A percentile compares a stretch with the other conserved stretches of the same genome.
Conservation (phyloP, 2,797 vertebrate genomes). For the Limnodromus scolopaceus region DNA sequence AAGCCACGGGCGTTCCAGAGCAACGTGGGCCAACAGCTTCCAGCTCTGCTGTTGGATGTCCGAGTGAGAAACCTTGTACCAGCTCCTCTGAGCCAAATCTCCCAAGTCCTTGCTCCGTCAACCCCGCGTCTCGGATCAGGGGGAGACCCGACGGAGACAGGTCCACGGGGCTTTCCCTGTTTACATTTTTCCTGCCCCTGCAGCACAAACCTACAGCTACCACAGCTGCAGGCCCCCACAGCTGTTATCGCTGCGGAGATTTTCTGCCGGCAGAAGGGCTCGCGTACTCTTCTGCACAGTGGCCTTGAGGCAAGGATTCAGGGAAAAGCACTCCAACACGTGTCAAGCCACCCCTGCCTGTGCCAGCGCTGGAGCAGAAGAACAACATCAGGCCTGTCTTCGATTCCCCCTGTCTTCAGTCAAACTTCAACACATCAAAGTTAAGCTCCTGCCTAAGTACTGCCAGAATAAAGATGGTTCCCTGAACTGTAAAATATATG, state of each 20-base stretch:
- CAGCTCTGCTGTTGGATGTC: background rate
- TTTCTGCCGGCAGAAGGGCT: background rate
- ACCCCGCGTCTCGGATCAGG: background rate
- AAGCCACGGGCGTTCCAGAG: background rate
- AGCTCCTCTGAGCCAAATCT: background rate
- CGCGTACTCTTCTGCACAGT: background rate
- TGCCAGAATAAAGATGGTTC: background rate
- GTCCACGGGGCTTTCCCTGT: background rate
- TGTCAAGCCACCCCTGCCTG: background rate
- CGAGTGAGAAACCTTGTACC: background rate
- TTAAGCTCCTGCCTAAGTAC: background rate
- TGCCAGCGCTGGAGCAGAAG: background rate
- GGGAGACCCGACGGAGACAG: background rate
- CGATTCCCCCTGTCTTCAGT: background rate
- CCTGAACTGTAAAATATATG: background rate
- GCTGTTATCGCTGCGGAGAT: background rate
- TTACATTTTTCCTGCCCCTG: background rate
- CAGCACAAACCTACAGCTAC: background rate
- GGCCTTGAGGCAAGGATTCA: slow-evolving; percentile 63
- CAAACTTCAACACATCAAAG: background rate
- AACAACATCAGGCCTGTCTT: background rate
- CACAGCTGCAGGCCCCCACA: slow-evolving; percentile 12
- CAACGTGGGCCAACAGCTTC: background rate
- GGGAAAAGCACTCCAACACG: background rate
- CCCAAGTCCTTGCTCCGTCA: background rate